Evolutionary conservation across 53 echinoderm and acorn worm genomes (phyloP).

Genomic region (Apostichopus leukothele): DNA sequence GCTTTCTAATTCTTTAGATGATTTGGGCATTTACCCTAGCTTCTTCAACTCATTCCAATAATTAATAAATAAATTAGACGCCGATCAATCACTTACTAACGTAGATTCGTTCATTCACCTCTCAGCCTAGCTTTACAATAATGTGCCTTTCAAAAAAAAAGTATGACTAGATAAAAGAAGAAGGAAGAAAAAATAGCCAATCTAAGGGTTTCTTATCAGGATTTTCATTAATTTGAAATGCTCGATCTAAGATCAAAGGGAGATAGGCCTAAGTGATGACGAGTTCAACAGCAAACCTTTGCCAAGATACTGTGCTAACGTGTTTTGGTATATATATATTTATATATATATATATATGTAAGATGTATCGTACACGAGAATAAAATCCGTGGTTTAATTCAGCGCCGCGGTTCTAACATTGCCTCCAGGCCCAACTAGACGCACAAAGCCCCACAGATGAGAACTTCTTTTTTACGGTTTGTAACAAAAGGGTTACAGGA

Average conservation of each 20-base stretch:
- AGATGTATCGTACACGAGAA: not conserved
- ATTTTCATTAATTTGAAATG: conserved; percentile 10
- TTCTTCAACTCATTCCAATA: conserved; percentile 7
- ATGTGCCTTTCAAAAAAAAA: not conserved
- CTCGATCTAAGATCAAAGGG: not conserved
- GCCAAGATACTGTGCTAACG: not conserved
- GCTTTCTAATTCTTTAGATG: conserved; percentile 24
- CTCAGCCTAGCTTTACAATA: conserved; percentile 3
- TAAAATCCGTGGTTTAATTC: not conserved
- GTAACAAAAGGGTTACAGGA: not conserved
- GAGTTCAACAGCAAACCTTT: not conserved
- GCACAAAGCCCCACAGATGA: not conserved
- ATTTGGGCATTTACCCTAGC: conserved; percentile 10
- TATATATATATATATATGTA: not conserved
- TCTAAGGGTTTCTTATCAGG: not conserved
- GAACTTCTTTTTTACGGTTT: not conserved
- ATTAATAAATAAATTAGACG: not conserved
- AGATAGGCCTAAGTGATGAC: not conserved
- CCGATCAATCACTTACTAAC: conserved; percentile 22
- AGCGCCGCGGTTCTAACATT: not conserved
- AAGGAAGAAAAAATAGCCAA: not conserved
- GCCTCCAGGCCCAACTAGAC: not conserved
- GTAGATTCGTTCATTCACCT: conserved; percentile 35
- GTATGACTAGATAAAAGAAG: not conserved
- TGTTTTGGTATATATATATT: too few relatives aligned